Percentiles rank a stretch among this genome's conserved stretches.
Conservation (phyloP, 2,797 vertebrate genomes). For the Cossypha dichroa region DNA sequence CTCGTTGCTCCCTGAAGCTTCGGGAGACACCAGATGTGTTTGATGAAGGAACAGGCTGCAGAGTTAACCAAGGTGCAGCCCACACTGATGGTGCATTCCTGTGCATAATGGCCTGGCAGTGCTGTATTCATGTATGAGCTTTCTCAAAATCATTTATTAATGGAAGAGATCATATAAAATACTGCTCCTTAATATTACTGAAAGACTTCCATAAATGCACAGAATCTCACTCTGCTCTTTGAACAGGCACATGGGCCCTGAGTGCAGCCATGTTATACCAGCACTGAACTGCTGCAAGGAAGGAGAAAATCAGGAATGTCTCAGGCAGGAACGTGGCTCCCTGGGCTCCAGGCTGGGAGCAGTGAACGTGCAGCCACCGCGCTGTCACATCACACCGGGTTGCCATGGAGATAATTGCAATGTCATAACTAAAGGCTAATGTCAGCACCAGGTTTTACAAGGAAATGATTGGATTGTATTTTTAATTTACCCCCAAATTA, state of each 20-base stretch:
- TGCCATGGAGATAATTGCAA: constrained; percentile 75
- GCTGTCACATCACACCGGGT: constrained; percentile 58
- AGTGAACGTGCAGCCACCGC: constrained; percentile 16
- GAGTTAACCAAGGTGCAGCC: neutral
- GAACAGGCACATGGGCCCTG: neutral
- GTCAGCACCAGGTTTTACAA: constrained; percentile 67
- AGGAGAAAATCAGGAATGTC: neutral
- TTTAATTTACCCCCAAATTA: constrained; percentile 68
- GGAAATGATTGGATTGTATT: constrained; percentile 68
- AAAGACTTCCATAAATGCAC: neutral
- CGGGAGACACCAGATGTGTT: neutral
- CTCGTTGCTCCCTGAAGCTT: neutral
- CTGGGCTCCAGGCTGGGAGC: constrained; percentile 56
- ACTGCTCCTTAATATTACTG: constrained; percentile 11
- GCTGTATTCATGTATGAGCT: neutral
- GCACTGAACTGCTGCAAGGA: neutral
- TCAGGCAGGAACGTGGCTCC: constrained; percentile 15
- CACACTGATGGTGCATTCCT: neutral
- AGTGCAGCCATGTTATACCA: neutral
- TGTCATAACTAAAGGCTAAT: constrained; percentile 73
- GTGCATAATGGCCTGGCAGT: neutral
- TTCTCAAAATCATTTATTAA: constrained; percentile 48
- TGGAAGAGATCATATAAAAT: constrained; percentile 20
- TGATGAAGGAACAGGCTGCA: neutral
- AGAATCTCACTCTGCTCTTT: neutral